Conservation (phyloP, 1,140 invertebrate species). For the Brachionus rotundiformis region DNA sequence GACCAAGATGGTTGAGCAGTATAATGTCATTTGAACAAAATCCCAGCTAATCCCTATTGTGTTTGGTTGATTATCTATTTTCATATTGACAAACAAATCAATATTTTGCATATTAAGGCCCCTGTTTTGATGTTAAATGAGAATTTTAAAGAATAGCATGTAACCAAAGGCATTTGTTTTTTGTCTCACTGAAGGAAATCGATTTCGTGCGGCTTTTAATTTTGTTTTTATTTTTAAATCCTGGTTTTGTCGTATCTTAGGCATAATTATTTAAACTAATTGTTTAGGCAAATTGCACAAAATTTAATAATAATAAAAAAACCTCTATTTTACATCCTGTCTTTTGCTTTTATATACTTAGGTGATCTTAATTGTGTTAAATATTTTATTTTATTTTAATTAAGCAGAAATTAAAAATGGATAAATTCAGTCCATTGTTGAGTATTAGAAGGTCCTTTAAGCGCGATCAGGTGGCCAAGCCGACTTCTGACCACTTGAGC, state of each 20-base stretch:
- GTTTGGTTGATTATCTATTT: slow-evolving; percentile 7
- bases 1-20: not conserved
- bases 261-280: not conserved
- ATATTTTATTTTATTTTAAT: too few species aligned
- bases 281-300: not conserved
- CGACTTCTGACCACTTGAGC: not conserved
- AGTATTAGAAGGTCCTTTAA: slow-evolving; percentile 1
- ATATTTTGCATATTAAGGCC: not conserved
- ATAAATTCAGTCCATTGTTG: slow-evolving; percentile 1
- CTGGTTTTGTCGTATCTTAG: slow-evolving; percentile 2
- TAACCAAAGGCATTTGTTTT: not conserved
- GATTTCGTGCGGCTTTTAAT: not conserved
- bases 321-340: not conserved
- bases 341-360: too few species aligned
- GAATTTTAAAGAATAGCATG: slow-evolving; percentile 5
- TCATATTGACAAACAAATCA: not conserved
- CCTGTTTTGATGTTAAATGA: not conserved
- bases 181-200: not conserved
- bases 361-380: too few species aligned
- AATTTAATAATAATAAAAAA: not conserved
- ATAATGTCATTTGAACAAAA: not conserved
- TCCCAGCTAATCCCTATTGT: not conserved
- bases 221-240: not conserved
- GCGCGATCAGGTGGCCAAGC: not conserved
- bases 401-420: too few species aligned